A percentile compares a stretch with the other conserved stretches of the same genome.
Conservation (phyloP, 2,113 vertebrate genomes). For the Cebidichthys violaceus region DNA sequence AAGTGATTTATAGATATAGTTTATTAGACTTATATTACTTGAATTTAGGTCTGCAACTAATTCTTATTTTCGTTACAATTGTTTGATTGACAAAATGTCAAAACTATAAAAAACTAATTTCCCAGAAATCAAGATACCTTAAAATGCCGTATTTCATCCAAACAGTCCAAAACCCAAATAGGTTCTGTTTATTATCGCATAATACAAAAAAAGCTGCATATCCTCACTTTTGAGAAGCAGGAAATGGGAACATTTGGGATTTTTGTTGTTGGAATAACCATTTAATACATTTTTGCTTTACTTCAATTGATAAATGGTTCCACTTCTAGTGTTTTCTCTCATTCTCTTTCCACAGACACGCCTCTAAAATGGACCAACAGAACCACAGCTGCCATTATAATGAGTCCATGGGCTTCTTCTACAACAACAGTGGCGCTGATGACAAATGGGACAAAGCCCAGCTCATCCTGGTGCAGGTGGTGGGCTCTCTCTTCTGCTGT, state of each 20-base stretch:
- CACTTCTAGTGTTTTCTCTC: neutral
- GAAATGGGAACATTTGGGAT: neutral
- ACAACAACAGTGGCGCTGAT: conserved; percentile 85
- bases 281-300: too few species aligned
- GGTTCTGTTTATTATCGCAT: neutral
- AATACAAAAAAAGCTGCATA: neutral
- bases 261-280: neutral
- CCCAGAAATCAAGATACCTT: neutral
- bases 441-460: conserved; percentile 86
- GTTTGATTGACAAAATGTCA: neutral
- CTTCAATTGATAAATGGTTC: neutral
- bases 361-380: conserved; percentile 84
- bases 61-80: neutral
- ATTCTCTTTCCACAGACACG: conserved; percentile 71
- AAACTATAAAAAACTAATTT: neutral
- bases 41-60: neutral
- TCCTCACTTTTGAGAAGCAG: neutral
- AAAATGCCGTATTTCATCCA: neutral
- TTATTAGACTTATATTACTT: neutral
- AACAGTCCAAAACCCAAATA: neutral
- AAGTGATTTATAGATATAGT: neutral
- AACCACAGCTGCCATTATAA: conserved; percentile 89
- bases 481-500: conserved; percentile 92
- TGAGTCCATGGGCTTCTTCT: conserved; percentile 93
- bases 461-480: conserved; percentile 88